Evolutionary conservation across 92 coral and sea anemone genomes (phyloP), one percentile per base, ranked within the genome.

Genomic region (Bergia sp.): DNA sequence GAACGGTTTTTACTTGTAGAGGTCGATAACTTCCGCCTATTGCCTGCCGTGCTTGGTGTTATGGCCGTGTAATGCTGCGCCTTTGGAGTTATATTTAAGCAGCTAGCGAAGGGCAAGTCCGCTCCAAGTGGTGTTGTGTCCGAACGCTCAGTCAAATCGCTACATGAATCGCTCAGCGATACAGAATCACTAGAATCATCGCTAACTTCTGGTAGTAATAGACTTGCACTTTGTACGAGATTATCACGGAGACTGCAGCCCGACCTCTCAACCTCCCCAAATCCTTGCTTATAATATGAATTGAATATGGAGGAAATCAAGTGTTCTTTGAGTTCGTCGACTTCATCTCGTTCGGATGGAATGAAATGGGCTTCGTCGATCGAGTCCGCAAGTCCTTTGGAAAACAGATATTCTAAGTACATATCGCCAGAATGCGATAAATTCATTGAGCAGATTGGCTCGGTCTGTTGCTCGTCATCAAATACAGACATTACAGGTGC

Each of bases 301-400:
- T 94, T 95, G 82, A 95, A 95, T 65, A 95, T 96, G 4, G 96
- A 93, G 87, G 98, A 95, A 82, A 95, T 93, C 0, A 95, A 90
- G 66, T 95, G 96, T 61, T 95, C 95, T 49, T 93, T 91, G 0
- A 95, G 91, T 74, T 95, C 98, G 39, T 90, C 95, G 15, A 89
- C 95, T 77, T 95, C 98, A 73, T 95, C 98, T 49, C 92, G 91
- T 11, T 94, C 98, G 5, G 93, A 83, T 55, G 86, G 85, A 13
- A 93, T 79, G 16, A 87, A 74, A 55, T 90, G 91, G 57, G 88
- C 86, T 9, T 95, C 98, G 72, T 94, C 93, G 82, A 95, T 94
- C n/a, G 95, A 90, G 71, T 95, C 98, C 50, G 93, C 98, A 13
- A 95, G 86, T 2, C 98, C 98, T 41, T 95, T 95, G 44, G 96